phyloP scores from a whole-genome alignment of 2,888 invertebrate species.

The Temnothorax unifasciatus region DNA sequence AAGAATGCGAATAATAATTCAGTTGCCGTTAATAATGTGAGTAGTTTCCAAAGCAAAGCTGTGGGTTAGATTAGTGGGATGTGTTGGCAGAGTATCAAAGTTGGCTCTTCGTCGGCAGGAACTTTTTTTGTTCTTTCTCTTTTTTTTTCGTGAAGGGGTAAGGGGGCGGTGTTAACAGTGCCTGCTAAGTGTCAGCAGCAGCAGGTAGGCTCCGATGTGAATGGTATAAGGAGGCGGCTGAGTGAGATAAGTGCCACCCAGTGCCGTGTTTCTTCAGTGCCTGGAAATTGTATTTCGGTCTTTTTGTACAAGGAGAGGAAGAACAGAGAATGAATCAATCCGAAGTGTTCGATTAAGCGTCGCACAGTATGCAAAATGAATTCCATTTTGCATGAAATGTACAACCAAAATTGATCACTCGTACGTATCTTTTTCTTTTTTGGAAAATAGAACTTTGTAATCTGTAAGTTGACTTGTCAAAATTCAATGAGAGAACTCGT shows the following conservation, averaged over 20 bases:
- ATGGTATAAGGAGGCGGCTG: constrained; percentile 57
- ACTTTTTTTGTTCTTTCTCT: constrained; percentile 46
- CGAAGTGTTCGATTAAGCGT: constrained; percentile 45
- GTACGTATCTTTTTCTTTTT: neutral
- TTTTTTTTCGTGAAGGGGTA: constrained; percentile 60
- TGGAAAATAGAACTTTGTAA: constrained; percentile 11
- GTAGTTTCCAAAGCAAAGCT: constrained; percentile 82
- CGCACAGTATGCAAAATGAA: neutral
- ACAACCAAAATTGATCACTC: neutral
- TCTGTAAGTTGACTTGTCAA: neutral
- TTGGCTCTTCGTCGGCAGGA: constrained; percentile 76
- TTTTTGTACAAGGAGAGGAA: constrained; percentile 38
- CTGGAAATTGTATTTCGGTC: constrained; percentile 66
- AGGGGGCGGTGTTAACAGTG: constrained; percentile 64
- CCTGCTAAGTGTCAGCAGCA: constrained; percentile 79
- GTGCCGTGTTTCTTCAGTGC: constrained; percentile 71
- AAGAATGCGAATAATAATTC: constrained; percentile 58
- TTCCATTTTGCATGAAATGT: constrained; percentile 4
- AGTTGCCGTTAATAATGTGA: constrained; percentile 79
- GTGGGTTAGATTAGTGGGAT: constrained; percentile 79
- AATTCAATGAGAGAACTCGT: neutral
- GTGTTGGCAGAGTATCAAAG: constrained; percentile 84
- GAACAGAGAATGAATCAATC: constrained; percentile 34
- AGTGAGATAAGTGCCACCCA: constrained; percentile 72
- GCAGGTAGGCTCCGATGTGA: constrained; percentile 77